Evolutionary conservation across 37 sponge, comb jelly and placozoan species (phyloP), one percentile per base, ranked within the genome.

Genomic region (Ianthella basta): DNA sequence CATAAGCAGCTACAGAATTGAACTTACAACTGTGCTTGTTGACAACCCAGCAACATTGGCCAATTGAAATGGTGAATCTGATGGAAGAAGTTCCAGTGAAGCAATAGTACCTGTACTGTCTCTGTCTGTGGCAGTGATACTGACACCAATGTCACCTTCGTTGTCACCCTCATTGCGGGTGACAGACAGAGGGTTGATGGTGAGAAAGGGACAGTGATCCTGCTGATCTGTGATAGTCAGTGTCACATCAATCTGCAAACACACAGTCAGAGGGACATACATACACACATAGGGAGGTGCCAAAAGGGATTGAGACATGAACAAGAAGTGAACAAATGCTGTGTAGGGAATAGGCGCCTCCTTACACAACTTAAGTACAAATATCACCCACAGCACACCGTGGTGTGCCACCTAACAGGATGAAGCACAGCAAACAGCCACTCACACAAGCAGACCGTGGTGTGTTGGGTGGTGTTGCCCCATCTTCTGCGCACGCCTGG

Each of bases 131-230:
- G 78, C 78, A 1, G 21, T n/a, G 1, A 75, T 41, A 23, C 53
- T 40, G 25, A 75, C 37, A 18, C 78, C 78, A 36, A 75, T 38
- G 25, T 75, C 78, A 36, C 33, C 78, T 8, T 50, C 25, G 37
- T 21, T 19, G 15, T 19, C n/a, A 18, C 78, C 78, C 10, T 75
- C 78, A 24, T 40, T 20, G 25, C 33, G 23, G 21, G 78, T 23
- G n/a, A 75, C 78, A 40, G 78, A 75, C 24, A 75, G 53, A 4
- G 78, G 78, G 21, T 19, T 75, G 78, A 75, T 50, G 1, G 54
- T 23, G 24, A 75, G 78, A 41, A 75, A 36, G 53, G 78, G 78
- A 75, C 78, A 75, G 54, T 41, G 32, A 24, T 75, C 78, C 54
- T 50, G 54, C 8, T 36, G 44, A 75, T 75, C 54, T 19, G 38